Base-by-base conservation (phyloP, 2,797 vertebrate genomes). In the Aldrovandia affinis region DNA sequence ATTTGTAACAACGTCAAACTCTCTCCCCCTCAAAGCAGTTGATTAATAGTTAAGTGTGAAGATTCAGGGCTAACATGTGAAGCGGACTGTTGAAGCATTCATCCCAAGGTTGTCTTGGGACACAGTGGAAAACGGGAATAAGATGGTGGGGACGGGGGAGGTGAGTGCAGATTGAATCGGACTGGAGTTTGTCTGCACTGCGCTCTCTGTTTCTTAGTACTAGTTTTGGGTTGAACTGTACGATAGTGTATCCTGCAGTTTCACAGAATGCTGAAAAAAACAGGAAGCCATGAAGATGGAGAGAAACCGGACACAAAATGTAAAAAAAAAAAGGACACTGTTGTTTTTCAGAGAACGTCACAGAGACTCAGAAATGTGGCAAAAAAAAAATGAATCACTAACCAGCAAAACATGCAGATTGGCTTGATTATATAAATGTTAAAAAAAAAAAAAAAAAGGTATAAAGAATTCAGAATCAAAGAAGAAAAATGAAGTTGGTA, bases 401-500 rank as follows among this genome's bases (percentile, higher is more conserved):
- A 77, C 65, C 80, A 30, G 36, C 83, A 84, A 75, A 65, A 63
- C 55, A 57, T 5, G 33, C 39, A 81, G 44, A 10, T 61, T 39
- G 75, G 85, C 55, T 52, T n/a, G 47, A 86, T 77, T 42, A 89
- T 89, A 88, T 88, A 83, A 79, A 30, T 14, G 54, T 12, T 14
- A 42, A 79, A 28, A 22, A 25, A 78, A 63, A 30, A 42, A 79
- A 28, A 22, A 25, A 78, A 63, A 80, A 55, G 15, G 12, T 81
- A 28, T 55, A 4, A 54, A 70, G 61, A 84, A 68, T 83, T 47
- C 75, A 39, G 44, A 47, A 63, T 33, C 84, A 80, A 83, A 81
- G 47, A 70, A 83, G 78, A 36, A 36, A 44, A 86, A 99, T 99
- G 98, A 98, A 98, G 94, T 96, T 97, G 22, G 92, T 97, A 84